Base-by-base conservation (phyloP, 2,888 invertebrate genomes). In the Troides oblongomaculatus region DNA sequence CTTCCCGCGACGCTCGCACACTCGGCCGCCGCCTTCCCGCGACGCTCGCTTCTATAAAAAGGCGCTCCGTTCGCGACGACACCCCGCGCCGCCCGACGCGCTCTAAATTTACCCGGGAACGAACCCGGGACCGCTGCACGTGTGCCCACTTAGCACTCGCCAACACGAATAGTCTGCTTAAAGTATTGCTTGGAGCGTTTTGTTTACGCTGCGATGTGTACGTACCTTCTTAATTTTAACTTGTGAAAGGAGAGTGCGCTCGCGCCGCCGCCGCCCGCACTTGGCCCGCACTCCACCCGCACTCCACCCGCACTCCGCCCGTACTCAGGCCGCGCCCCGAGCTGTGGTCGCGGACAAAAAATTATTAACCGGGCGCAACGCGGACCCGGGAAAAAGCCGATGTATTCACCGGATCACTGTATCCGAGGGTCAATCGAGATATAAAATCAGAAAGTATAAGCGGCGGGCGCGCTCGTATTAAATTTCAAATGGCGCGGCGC, bases 381-480 rank as follows among this genome's bases (percentile, higher is more conserved):
- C 65, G 67, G 73, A 82, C 85, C 86, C 87, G 30, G 30, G 30
- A 30, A 30, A 30, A 30, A 30, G 86, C 74, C 84, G 84, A 89
- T 81, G 84, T 86, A 88, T 90, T 85, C 87, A 90, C 89, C 84
- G 85, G 85, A 83, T 83, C 85, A 83, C 81, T 79, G 85, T 82
- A 30, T 85, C 81, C 88, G 90, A 91, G 91, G 92, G 90, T 90
- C 90, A 86, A 82, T 80, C 84, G 83, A 84, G 86, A 88, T 89
- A 87, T 87, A 86, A 88, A 90, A 91, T 92, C 91, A 92, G 92
- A 92, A 92, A 92, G 92, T 92, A 90, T 91, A 92, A 92, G 84
- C 84, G 86, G 85, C 79, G 79, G 78, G 82, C 75, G 76, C 77
- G 78, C 76, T 79, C 84, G 82, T 78, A 90, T 91, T 92, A 84